A percentile compares a stretch with the other conserved stretches of the same genome.
Conservation (phyloP, 2,113 vertebrate species). For the Telmatochromis sp. region DNA sequence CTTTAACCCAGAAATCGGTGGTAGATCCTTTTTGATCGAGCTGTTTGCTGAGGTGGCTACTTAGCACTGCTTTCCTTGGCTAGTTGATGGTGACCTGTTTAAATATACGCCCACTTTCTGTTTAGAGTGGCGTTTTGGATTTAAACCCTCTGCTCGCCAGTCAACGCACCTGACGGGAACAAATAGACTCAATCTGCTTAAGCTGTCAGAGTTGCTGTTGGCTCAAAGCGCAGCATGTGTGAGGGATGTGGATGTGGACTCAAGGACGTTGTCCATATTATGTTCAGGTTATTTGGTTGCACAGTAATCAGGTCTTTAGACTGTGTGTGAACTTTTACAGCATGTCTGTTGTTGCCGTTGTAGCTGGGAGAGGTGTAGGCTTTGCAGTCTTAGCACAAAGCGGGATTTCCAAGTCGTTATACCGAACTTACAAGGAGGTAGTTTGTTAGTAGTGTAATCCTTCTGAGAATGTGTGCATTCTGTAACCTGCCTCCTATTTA, state of each 20-base stretch:
- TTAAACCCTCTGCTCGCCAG: conserved; percentile 15
- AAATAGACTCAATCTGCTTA: conserved; percentile 30
- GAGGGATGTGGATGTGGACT: neutral
- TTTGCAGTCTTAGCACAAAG: neutral
- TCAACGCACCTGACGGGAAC: conserved; percentile 48
- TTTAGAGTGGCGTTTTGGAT: conserved; percentile 50
- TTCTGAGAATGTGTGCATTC: neutral
- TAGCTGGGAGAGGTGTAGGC: neutral
- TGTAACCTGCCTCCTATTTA: neutral
- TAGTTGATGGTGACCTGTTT: conserved; percentile 41
- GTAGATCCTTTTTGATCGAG: conserved; percentile 65
- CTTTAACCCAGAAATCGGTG: conserved; percentile 60
- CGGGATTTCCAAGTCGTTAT: neutral
- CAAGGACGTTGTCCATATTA: neutral
- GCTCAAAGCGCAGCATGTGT: neutral
- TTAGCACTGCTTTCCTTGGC: conserved; percentile 62
- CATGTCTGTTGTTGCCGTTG: neutral
- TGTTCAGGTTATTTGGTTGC: neutral
- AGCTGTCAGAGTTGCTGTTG: conserved; percentile 38
- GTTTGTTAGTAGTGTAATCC: neutral
- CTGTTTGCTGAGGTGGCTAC: conserved; percentile 61
- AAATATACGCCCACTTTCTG: conserved; percentile 45
- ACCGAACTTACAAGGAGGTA: neutral
- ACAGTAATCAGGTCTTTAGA: neutral
- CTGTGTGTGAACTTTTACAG: neutral